Evolutionary conservation across 2,113 vertebrate species (phyloP).

Genomic region (Ageneiosus marmoratus): DNA sequence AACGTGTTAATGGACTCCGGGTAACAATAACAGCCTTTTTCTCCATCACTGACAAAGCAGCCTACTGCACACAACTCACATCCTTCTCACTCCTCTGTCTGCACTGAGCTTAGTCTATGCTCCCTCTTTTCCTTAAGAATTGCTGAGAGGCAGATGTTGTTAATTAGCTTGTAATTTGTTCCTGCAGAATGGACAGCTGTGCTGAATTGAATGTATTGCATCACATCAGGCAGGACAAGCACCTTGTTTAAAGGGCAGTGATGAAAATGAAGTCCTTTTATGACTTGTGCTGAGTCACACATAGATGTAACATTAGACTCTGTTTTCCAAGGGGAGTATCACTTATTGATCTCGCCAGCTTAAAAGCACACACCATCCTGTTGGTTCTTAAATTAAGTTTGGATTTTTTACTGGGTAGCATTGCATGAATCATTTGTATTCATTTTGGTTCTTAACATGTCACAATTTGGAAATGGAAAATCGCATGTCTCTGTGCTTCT

Average conservation of each 20-base stretch:
- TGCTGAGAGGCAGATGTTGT: conserved; percentile 40
- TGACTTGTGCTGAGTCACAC: conserved; percentile 14
- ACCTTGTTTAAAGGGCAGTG: not conserved
- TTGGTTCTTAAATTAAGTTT: not conserved
- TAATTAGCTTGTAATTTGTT: conserved; percentile 45
- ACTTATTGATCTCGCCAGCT: conserved; percentile 22
- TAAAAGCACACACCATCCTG: not conserved
- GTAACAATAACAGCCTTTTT: conserved; percentile 36
- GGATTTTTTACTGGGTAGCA: not conserved
- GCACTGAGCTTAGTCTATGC: not conserved
- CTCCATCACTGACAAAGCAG: conserved; percentile 33
- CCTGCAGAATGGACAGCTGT: conserved; percentile 31
- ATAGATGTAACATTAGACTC: not conserved
- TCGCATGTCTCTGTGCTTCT: not conserved
- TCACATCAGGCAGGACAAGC: conserved; percentile 5
- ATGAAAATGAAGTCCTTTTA: conserved; percentile 8
- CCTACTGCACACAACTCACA: not conserved
- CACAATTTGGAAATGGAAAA: not conserved
- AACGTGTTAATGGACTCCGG: conserved; percentile 38
- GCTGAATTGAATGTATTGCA: conserved; percentile 32
- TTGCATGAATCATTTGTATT: conserved; percentile 5
- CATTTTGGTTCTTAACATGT: conserved; percentile 19
- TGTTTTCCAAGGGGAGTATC: not conserved
- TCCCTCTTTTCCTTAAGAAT: conserved; percentile 18
- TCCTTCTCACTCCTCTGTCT: not conserved